A percentile compares a stretch with the other conserved stretches of the same genome.
phyloP scores from a whole-genome alignment of 2,113 vertebrate species.

The Triplophysa tibetana region DNA sequence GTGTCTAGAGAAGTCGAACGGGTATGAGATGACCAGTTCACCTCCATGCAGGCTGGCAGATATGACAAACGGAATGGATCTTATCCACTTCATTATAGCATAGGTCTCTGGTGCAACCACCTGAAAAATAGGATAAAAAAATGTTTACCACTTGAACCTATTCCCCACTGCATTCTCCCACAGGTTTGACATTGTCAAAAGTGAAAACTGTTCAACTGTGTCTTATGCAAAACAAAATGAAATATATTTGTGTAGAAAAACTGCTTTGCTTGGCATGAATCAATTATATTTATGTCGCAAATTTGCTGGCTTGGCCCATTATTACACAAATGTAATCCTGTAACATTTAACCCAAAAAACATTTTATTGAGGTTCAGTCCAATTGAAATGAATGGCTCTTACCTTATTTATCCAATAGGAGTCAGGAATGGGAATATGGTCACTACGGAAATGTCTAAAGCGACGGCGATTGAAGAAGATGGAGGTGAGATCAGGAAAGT shows the following conservation, averaged over 20 bases:
- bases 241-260: no score
- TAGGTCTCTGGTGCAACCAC: conserved; percentile 91
- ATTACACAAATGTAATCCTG: no score
- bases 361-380: no score
- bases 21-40: conserved; percentile 93
- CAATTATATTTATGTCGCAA: no score
- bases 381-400: neutral
- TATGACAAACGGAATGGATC: conserved; percentile 86
- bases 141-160: no score
- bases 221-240: no score
- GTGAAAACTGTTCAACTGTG: no score
- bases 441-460: conserved; percentile 73
- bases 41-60: conserved; percentile 95
- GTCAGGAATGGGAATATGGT: conserved; percentile 90
- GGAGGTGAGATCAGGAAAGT: conserved; percentile 94
- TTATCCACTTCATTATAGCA: conserved; percentile 94
- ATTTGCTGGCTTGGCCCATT: no score
- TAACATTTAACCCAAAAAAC: no score
- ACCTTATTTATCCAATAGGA: conserved; percentile 96
- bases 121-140: conserved; percentile 61
- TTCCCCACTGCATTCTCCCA: no score
- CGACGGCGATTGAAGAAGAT: conserved; percentile 82
- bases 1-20: conserved; percentile 90
- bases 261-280: no score
- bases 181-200: no score